Evolutionary conservation across 1,140 invertebrate genomes (phyloP).

Genomic region (Drosophila obscura): DNA sequence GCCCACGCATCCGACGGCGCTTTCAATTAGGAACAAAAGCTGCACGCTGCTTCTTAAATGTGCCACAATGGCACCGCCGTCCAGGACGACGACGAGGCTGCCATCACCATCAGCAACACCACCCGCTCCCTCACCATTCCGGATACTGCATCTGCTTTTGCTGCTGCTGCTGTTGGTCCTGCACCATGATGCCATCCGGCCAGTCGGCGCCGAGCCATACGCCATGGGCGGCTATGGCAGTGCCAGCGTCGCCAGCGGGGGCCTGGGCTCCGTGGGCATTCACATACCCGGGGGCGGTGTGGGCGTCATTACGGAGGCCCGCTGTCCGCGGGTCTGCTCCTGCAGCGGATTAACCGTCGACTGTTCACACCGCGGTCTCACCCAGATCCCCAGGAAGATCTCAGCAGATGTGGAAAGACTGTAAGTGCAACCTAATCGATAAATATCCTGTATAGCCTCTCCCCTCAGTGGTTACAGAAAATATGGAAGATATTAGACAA

Average conservation of each 20-base stretch:
- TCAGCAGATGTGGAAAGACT: constrained; percentile 91
- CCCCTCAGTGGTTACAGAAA: too few species aligned
- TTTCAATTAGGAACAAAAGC: constrained; percentile 78
- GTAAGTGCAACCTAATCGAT: constrained; percentile 87
- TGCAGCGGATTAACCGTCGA: constrained; percentile 91
- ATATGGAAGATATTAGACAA: too few species aligned
- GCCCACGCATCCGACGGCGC: constrained; percentile 61
- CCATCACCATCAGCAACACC: constrained; percentile 41
- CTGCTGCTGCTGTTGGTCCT: constrained; percentile 14
- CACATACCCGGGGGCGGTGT: constrained; percentile 79
- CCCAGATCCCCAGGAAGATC: constrained; percentile 90
- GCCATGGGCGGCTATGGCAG: constrained; percentile 61
- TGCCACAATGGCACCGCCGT: constrained; percentile 76
- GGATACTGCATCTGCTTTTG: constrained; percentile 27
- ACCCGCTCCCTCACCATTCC: constrained; percentile 52
- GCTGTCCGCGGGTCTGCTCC: constrained; percentile 91
- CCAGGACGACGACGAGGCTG: constrained; percentile 67
- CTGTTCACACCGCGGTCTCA: constrained; percentile 91
- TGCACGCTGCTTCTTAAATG: constrained; percentile 69
- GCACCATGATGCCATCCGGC: constrained; percentile 31
- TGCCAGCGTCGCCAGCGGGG: constrained; percentile 66
- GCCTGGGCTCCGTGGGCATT: constrained; percentile 75
- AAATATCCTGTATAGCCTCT: neutral
- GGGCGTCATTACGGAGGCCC: constrained; percentile 75
- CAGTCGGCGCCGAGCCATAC: constrained; percentile 66